Conservation (phyloP, 2,888 invertebrate species). For the Amiota communis region DNA sequence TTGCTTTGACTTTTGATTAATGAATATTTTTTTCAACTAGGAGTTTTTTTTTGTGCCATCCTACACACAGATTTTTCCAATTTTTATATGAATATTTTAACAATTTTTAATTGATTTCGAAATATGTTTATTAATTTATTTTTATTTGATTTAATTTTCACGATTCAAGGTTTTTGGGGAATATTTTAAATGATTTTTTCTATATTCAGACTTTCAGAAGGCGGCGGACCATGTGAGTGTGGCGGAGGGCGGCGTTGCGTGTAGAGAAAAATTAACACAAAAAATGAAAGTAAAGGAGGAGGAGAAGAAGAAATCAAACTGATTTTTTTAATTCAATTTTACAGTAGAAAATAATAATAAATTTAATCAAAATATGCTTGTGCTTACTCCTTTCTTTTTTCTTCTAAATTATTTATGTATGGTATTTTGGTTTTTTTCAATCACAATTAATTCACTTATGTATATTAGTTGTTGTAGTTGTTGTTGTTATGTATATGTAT, state of each 20-base stretch:
- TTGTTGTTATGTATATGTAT: constrained; percentile 36
- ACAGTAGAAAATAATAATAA: background rate
- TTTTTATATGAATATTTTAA: background rate
- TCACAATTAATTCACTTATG: constrained; percentile 28
- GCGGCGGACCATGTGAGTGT: background rate
- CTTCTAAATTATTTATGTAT: too few relatives aligned
- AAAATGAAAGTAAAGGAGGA: constrained; percentile 36
- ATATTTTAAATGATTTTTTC: background rate
- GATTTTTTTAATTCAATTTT: constrained; percentile 12
- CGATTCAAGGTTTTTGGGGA: background rate
- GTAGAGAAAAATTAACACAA: constrained; percentile 59
- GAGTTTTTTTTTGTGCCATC: background rate
- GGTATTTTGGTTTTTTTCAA: constrained; percentile 1
- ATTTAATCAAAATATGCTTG: constrained; percentile 16
- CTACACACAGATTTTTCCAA: background rate
- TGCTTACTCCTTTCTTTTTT: background rate
- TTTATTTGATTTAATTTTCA: constrained; percentile 25
- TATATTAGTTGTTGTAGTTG: constrained; percentile 15
- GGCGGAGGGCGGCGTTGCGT: constrained; percentile 47
- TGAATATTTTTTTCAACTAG: constrained; percentile 12
- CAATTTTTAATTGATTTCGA: background rate
- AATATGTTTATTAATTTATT: background rate
- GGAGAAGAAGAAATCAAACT: constrained; percentile 31
- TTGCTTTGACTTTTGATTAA: constrained; percentile 27
- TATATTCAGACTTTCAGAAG: background rate